phyloP scores from a whole-genome alignment of 2,888 invertebrate species.

The Parelbella ahira region DNA sequence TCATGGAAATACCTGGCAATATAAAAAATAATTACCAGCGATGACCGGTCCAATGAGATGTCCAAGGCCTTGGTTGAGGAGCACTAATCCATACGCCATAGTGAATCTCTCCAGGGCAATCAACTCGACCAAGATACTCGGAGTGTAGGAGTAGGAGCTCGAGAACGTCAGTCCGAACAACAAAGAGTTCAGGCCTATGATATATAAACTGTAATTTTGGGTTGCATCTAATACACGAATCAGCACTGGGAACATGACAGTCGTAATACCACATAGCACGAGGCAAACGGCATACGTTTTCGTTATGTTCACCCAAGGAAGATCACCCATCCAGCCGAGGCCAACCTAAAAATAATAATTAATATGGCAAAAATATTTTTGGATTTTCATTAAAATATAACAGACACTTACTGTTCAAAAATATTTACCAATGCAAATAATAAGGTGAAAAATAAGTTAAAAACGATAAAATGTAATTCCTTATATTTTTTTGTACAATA shows the following conservation, averaged over 20 bases:
- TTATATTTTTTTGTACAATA: no score
- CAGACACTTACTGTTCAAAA: no score
- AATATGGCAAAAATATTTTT: no score
- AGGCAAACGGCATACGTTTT: constrained; percentile 91
- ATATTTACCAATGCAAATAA: no score
- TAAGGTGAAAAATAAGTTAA: no score
- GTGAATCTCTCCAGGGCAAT: constrained; percentile 95
- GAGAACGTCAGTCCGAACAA: constrained; percentile 94
- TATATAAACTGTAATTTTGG: constrained; percentile 67
- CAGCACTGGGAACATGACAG: constrained; percentile 81
- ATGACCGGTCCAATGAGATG: constrained; percentile 96
- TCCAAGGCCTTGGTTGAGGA: constrained; percentile 95
- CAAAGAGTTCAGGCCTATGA: constrained; percentile 78
- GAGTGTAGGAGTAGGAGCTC: constrained; percentile 94
- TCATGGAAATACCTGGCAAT: constrained; percentile 29
- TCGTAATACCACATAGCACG: constrained; percentile 82
- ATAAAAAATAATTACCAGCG: no score
- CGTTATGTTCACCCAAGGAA: constrained; percentile 90
- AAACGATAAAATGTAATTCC: no score
- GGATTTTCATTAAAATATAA: no score
- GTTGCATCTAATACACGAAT: constrained; percentile 56
- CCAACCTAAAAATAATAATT: constrained; percentile 82
- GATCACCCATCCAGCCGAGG: constrained; percentile 94
- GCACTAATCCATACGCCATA: constrained; percentile 93
- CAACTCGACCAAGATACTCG: constrained; percentile 93